These are phyloP conservation scores for Monopis laevigella DNA, from an alignment of 2,888 invertebrate genomes.

Conservation along the genomic window DNA sequence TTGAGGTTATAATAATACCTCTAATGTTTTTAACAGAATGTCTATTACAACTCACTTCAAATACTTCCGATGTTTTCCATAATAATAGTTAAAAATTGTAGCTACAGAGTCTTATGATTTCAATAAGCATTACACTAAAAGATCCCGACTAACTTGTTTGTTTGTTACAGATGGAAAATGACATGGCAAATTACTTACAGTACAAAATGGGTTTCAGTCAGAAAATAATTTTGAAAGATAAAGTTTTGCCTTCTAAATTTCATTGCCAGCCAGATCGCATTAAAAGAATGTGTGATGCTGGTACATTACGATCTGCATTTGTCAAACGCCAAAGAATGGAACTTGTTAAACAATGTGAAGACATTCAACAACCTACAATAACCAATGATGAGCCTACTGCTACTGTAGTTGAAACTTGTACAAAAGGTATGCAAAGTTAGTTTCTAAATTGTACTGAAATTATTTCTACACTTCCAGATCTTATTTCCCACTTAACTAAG, in stretches of 20 bases:
- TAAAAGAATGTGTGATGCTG: too few relatives aligned
- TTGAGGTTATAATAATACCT: too few relatives aligned
- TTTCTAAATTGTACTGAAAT: slow-evolving; percentile 10
- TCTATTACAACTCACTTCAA: too few relatives aligned
- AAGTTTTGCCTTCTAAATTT: too few relatives aligned
- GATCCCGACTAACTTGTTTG: slow-evolving; percentile 7
- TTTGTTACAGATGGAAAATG: too few relatives aligned
- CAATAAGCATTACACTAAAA: neutral
- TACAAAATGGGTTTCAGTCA: slow-evolving; percentile 21
- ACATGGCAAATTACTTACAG: slow-evolving; percentile 18
- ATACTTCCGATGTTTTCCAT: too few relatives aligned
- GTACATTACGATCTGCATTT: too few relatives aligned
- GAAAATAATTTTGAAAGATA: too few relatives aligned
- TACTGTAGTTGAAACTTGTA: slow-evolving; percentile 13
- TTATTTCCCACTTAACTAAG: neutral
- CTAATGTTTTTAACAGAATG: too few relatives aligned
- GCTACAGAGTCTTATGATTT: too few relatives aligned
- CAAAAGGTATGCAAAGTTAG: slow-evolving; percentile 12
- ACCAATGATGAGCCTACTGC: slow-evolving; percentile 13
- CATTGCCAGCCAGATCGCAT: too few relatives aligned
- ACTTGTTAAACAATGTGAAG: slow-evolving; percentile 14
- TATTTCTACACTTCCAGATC: slow-evolving; percentile 7
- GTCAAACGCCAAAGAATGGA: slow-evolving; percentile 17
- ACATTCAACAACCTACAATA: slow-evolving; percentile 13
- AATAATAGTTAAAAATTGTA: too few relatives aligned